These are phyloP conservation scores for Rhopalosiphum padi DNA, from an alignment of 1,140 invertebrate genomes.

Conservation along the genomic window DNA sequence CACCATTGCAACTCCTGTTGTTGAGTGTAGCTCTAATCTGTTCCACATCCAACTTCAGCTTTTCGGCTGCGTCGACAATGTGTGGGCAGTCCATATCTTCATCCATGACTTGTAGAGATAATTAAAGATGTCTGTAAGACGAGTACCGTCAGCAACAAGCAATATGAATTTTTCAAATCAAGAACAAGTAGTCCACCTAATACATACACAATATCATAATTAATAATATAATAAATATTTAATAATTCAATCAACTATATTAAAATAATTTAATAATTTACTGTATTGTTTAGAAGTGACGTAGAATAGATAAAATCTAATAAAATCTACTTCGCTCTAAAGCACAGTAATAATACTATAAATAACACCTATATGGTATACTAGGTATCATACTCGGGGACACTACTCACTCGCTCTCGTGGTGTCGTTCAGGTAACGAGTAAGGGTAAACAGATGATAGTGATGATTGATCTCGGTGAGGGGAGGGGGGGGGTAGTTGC, in stretches of 20 bases:
- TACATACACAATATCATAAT: neutral
- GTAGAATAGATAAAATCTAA: neutral
- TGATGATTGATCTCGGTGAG: neutral
- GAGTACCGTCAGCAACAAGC: neutral
- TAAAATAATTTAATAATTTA: neutral
- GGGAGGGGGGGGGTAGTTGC: no score
- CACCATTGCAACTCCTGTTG: slow-evolving; percentile 49
- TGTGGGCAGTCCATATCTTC: slow-evolving; percentile 34
- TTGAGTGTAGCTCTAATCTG: slow-evolving; percentile 38
- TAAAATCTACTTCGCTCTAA: neutral
- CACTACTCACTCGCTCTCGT: neutral
- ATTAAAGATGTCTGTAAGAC: neutral
- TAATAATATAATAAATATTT: neutral
- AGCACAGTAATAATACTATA: neutral
- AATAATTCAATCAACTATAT: neutral
- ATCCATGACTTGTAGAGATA: neutral
- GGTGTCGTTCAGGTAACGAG: neutral
- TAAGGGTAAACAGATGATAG: neutral
- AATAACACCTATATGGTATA: no score
- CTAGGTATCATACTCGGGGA: neutral
- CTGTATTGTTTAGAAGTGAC: neutral
- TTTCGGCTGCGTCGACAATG: neutral
- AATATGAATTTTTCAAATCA: neutral
- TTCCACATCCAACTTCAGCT: slow-evolving; percentile 3
- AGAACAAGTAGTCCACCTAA: neutral